Evolutionary conservation across 2,113 vertebrate genomes (phyloP), one percentile per base, ranked within the genome.

Genomic region (Rhinopithecus roxellana): DNA sequence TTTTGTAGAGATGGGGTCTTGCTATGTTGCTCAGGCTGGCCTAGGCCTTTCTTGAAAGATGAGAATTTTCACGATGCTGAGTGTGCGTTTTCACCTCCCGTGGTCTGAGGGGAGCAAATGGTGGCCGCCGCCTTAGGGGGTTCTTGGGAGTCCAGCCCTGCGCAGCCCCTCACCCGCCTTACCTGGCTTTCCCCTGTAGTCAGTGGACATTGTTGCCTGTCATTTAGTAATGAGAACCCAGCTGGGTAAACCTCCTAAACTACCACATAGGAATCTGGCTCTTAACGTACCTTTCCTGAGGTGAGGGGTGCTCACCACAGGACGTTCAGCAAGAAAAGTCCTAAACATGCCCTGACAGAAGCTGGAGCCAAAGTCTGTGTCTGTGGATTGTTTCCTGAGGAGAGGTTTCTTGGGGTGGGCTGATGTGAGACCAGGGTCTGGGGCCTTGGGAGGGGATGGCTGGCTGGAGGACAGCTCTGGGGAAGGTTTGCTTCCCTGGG

Each of bases 21-120:
- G 61, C 27, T 14, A 13, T 64, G 27, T 64, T 64, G 61, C 61
- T 13, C 61, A 64, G 61, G 61, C 27, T 6, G 61, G 61, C 61
- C 61, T 64, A 30, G 61, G 27, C 72, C 11, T 95, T 30, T 38
- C 74, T 81, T 45, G 20, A 61, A 74, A 89, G 50, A 16, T 52
- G 48, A 89, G 22, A 5, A 84, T 20, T 69, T 69, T 87, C n/a
- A 8, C 23, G 43, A 48, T 11, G 2, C 38, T 8, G 74, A 18
- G 55, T 17, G 12, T 69, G 30, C 0, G 3, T 82, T 50, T 0
- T 50, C 32, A 6, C 35, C 40, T 2, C 8, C 38, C 7, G 0
- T 3, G n/a, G 16, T 25, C 81, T 3, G 0, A 18, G 70, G 52
- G 40, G 38, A 50, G n/a, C 4, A 8, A 14, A 10, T 8, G 1